Base-by-base conservation (phyloP, 1,140 invertebrate species). In the Agraylea sexmaculata region DNA sequence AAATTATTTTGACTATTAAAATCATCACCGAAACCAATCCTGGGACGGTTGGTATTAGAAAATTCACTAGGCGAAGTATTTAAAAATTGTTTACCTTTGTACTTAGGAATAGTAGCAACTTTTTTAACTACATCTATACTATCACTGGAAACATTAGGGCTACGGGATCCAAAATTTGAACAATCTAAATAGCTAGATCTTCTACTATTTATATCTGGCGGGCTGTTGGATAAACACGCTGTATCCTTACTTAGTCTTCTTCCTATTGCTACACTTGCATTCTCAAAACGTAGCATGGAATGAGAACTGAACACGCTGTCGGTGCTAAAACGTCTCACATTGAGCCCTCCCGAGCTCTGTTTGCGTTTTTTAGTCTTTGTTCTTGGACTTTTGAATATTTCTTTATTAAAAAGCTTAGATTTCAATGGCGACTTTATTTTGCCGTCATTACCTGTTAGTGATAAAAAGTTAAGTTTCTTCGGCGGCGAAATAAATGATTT, bases 161-260 rank as follows among this genome's bases (percentile, higher is more conserved):
- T 49, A 11, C 45, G 41, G 10, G 41, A 45, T 32, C 50, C 39
- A 40, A 49, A 46, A 40, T 46, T 46, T 2, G 40, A 42, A 23
- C 60, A 59, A 41, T 66, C 64, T 42, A 68, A 47, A 44, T 68
- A 60, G 51, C 64, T 67, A 1, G 60, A 64, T 46, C 67, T 43
- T 37, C 67, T 48, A 37, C 62, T 66, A 45, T 75, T 77, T 17
- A 77, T 72, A 53, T 78, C 76, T 2, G 76, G 76, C 11, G 76
- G 76, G 42, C 73, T 76, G 42, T 63, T 72, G 3, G 65, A 71
- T 23, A 74, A 52, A 18, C 62, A 64, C 40, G 64, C 68, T 2
- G 65, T 69, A 42, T 75, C 74, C 35, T 74, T 70, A 50, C 74
- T 77, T 10, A 78, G 54, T 48, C 76, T 56, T 49, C 73, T 59